Base-by-base conservation (phyloP, 2,113 vertebrate genomes). In the Megaleporinus macrocephalus region DNA sequence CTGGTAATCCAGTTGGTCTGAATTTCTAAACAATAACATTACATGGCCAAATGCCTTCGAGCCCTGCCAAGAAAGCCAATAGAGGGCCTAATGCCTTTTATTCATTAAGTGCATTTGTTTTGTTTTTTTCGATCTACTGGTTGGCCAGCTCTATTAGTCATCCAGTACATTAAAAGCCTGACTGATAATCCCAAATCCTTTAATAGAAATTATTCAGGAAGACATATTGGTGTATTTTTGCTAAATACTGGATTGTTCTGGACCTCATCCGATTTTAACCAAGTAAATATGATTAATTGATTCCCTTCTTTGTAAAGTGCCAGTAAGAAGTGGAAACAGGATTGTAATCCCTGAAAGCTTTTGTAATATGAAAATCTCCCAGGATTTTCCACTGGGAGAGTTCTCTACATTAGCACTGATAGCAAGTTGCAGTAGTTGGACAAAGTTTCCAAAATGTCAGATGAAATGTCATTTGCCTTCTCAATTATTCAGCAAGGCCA, bases 1-100 rank as follows among this genome's bases (percentile, higher is more conserved):
- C 83, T 87, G 86, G 87, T 91, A 93, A 93, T 93, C 91, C 93
- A 83, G 73, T 76, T 65, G 22, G 84, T 84, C 85, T 89, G 86
- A 90, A 88, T 91, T 81, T 78, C 62, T 75, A 83, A 76, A 61
- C 76, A 88, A 79, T 77, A 73, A 83, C 79, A 85, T 71, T 76
- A 62, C 89, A 89, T 44, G 70, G 74, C 41, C 57, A 27, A 55
- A 82, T 80, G 53, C 27, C 61, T 47, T 85, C 57, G 9, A 68
- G 63, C 33, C 5, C 33, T 61, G 77, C 84, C 82, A 80, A 86
- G 53, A 88, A 71, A 62, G 81, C 80, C 65, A 61, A 51, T 73
- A 73, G 82, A 80, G 82, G 83, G 79, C 75, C 75, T 76, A 9
- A 61, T 62, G 63, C 29, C 36, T 73, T 47, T 83, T 69, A 27